These are phyloP conservation scores for Oscheius myriophilus DNA, from an alignment of 2,888 invertebrate species.

Conservation along the genomic window DNA sequence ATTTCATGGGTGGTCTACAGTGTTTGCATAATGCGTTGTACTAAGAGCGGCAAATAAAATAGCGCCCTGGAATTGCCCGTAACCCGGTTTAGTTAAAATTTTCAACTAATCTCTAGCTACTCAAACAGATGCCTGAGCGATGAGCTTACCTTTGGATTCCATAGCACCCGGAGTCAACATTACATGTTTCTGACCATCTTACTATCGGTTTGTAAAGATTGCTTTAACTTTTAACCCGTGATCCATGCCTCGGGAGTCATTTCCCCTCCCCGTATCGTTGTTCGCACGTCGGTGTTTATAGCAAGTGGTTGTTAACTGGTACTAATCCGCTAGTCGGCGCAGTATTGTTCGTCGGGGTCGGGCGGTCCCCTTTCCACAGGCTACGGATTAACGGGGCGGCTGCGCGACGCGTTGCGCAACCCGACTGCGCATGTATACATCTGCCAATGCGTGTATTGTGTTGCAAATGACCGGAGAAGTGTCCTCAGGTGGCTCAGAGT, in stretches of 20 bases:
- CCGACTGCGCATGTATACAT: neutral
- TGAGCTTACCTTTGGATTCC: no score
- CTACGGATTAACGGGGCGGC: slow-evolving; percentile 10
- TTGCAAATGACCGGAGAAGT: slow-evolving; percentile 29
- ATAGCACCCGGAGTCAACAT: no score
- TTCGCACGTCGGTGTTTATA: neutral
- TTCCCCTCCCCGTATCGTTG: neutral
- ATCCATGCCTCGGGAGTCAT: neutral
- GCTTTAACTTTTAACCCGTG: no score
- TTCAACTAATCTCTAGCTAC: no score
- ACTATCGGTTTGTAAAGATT: no score
- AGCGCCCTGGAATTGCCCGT: no score
- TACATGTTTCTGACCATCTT: no score
- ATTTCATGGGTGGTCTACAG: no score
- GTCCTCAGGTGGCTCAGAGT: neutral
- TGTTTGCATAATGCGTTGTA: no score
- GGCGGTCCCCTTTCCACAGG: slow-evolving; percentile 14
- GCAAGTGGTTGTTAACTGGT: slow-evolving; percentile 10
- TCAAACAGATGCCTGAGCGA: no score
- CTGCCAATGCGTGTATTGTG: slow-evolving; percentile 17
- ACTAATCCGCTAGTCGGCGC: slow-evolving; percentile 21
- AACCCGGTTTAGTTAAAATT: no score
- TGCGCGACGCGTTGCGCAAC: slow-evolving; percentile 13
- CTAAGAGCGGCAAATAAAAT: no score
- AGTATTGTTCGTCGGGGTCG: slow-evolving; percentile 16